These are phyloP conservation scores for Parasteatoda tepidariorum DNA, from an alignment of 1,140 invertebrate genomes.

Conservation along the genomic window DNA sequence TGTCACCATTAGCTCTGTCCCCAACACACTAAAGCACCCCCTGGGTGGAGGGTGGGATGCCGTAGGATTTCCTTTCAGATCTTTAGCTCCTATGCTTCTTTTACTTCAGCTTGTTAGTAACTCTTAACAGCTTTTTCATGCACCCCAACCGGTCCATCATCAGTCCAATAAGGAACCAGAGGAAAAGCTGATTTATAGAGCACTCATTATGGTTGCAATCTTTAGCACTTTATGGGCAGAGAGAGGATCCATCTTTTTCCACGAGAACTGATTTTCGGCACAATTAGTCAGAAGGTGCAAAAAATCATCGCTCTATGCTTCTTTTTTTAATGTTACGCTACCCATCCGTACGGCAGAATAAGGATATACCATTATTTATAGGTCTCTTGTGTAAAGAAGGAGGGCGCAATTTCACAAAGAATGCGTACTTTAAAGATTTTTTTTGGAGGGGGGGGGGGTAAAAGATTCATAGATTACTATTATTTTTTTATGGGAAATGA, in stretches of 20 bases:
- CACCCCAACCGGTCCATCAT: slow-evolving; percentile 37
- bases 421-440: too few relatives aligned
- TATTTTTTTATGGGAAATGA: too few relatives aligned
- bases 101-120: slow-evolving; percentile 52
- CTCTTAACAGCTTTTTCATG: slow-evolving; percentile 58
- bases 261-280: slow-evolving; percentile 3
- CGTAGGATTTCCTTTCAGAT: slow-evolving; percentile 31
- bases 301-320: too few relatives aligned
- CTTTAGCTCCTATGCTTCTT: slow-evolving; percentile 9
- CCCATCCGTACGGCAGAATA: too few relatives aligned
- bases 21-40: not conserved
- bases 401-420: too few relatives aligned
- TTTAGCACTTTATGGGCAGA: slow-evolving; percentile 27
- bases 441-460: too few relatives aligned
- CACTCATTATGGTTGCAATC: slow-evolving; percentile 38
- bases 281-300: slow-evolving; percentile 13
- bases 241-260: not conserved
- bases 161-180: slow-evolving; percentile 27
- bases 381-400: too few relatives aligned
- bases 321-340: too few relatives aligned
- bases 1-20: slow-evolving; percentile 30
- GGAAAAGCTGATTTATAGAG: slow-evolving; percentile 25
- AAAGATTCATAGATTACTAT: too few relatives aligned
- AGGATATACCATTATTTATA: too few relatives aligned
- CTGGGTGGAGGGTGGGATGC: not conserved